phyloP scores from a whole-genome alignment of 2,797 vertebrate genomes.

The Arvicola amphibius region DNA sequence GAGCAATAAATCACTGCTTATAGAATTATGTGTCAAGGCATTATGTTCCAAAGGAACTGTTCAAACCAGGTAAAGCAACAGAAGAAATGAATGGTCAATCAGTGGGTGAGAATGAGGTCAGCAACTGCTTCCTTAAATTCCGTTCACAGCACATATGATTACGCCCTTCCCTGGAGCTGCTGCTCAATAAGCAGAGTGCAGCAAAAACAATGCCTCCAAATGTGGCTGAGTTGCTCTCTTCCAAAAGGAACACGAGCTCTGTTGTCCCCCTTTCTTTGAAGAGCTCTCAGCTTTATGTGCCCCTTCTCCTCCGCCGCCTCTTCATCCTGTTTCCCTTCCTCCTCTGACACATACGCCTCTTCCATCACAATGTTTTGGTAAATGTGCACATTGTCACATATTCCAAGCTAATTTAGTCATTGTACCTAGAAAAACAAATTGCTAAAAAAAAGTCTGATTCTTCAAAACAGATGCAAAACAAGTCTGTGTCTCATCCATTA shows the following conservation, averaged over 20 bases:
- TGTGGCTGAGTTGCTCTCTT: neutral
- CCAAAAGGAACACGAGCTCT: neutral
- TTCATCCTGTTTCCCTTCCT: neutral
- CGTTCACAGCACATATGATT: neutral
- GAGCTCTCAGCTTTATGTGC: neutral
- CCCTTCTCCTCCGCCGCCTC: neutral
- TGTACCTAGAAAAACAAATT: slow-evolving; percentile 27
- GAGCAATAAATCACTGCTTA: neutral
- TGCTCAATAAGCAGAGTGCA: neutral
- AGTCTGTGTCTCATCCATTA: neutral
- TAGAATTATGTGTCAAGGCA: neutral
- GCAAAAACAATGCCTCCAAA: neutral
- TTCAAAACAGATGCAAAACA: neutral
- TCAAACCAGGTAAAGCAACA: slow-evolving; percentile 16
- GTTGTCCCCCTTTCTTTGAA: neutral
- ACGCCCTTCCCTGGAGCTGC: neutral
- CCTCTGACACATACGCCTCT: neutral
- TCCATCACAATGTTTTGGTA: neutral
- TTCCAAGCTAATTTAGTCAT: slow-evolving; percentile 9
- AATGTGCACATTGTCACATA: neutral
- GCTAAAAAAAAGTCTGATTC: neutral
- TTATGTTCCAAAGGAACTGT: slow-evolving; percentile 19
- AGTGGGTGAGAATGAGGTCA: neutral
- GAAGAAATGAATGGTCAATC: neutral
- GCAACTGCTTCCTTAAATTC: neutral